A percentile compares a stretch with the other conserved stretches of the same genome.
Conservation (phyloP, 2,888 invertebrate genomes). For the Parapristionchus giblindavisi region DNA sequence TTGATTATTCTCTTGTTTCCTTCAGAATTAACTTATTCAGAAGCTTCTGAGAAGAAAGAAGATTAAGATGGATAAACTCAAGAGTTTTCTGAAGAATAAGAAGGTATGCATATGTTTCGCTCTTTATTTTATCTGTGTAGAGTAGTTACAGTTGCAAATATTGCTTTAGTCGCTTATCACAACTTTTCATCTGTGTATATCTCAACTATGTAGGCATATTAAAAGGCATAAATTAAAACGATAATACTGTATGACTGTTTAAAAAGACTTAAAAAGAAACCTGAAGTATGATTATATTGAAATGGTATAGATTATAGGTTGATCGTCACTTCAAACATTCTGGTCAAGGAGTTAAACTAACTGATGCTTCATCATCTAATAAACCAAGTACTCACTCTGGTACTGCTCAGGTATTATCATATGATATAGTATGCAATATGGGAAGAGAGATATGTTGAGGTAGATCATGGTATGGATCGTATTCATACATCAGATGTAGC, state of each 20-base stretch:
- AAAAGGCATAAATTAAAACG: no score
- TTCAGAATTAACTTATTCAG: neutral
- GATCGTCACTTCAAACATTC: conserved; percentile 57
- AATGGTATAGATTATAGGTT: conserved; percentile 15
- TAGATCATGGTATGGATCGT: conserved; percentile 38
- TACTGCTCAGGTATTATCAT: conserved; percentile 37
- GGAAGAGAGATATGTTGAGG: neutral
- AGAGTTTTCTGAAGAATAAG: conserved; percentile 59
- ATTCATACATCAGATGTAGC: conserved; percentile 49
- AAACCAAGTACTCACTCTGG: conserved; percentile 41
- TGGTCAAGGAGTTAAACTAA: conserved; percentile 53
- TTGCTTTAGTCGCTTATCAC: neutral
- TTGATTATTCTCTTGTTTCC: neutral
- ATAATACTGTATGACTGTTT: no score
- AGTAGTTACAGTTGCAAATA: neutral
- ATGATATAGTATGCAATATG: no score
- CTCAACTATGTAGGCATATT: no score
- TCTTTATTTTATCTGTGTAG: neutral
- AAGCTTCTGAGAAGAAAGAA: conserved; percentile 43
- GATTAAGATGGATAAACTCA: conserved; percentile 55
- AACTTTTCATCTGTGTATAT: no score
- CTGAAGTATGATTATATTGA: no score
- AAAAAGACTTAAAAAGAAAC: no score
- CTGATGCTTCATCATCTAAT: conserved; percentile 42
- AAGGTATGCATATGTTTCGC: conserved; percentile 39